These are phyloP conservation scores for Uria lomvia DNA, from an alignment of 2,113 vertebrate genomes.

Conservation along the genomic window DNA sequence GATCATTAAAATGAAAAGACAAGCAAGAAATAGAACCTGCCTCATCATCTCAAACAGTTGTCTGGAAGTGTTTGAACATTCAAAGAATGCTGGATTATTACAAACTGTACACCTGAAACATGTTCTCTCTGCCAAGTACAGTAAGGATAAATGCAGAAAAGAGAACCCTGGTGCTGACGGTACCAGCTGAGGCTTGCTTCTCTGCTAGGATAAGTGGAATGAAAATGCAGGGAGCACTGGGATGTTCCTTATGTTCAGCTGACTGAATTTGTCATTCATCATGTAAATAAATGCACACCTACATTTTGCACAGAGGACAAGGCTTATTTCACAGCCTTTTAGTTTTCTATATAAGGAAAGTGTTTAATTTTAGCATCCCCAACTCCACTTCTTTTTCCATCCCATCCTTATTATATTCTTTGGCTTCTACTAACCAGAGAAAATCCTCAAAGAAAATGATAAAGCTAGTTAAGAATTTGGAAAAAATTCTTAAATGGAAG, in stretches of 20 bases:
- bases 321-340: neutral
- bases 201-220: neutral
- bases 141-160: neutral
- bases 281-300: slow-evolving; percentile 4
- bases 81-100: neutral
- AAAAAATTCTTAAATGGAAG: neutral
- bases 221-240: neutral
- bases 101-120: neutral
- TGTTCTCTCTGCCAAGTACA: neutral
- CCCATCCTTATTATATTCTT: neutral
- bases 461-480: neutral
- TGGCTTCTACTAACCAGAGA: neutral
- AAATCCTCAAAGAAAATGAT: neutral
- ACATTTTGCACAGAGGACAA: neutral
- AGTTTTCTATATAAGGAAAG: neutral
- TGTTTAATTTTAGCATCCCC: neutral
- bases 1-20: neutral
- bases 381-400: neutral
- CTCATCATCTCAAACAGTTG: neutral
- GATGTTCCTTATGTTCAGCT: neutral
- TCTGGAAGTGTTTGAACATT: neutral
- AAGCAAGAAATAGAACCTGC: neutral
- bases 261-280: neutral
- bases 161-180: neutral
- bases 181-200: neutral